These are phyloP conservation scores for Apis cerana DNA, from an alignment of 1,140 invertebrate genomes.

Conservation along the genomic window DNA sequence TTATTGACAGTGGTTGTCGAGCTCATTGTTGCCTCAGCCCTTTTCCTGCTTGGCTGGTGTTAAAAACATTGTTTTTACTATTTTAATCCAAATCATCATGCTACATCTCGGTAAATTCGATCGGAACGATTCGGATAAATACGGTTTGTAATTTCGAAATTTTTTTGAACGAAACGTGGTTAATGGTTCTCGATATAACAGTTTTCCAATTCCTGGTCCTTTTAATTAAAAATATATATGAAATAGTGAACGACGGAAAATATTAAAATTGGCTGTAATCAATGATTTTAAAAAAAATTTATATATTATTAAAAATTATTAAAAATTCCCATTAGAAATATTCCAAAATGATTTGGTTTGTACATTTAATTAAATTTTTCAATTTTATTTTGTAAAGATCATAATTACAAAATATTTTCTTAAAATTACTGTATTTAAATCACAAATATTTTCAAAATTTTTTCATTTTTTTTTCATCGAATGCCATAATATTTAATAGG, in stretches of 20 bases:
- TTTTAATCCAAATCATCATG: slow-evolving; percentile 8
- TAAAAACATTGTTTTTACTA: slow-evolving; percentile 11
- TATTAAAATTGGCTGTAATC: too few relatives aligned
- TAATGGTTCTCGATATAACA: background rate
- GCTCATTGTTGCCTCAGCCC: background rate
- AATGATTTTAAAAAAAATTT: too few relatives aligned
- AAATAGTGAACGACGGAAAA: background rate
- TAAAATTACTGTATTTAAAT: too few relatives aligned
- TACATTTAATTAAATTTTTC: too few relatives aligned
- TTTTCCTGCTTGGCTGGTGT: background rate
- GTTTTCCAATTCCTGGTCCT: background rate
- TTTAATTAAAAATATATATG: background rate
- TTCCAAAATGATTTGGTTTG: too few relatives aligned
- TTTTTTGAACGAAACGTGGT: background rate
- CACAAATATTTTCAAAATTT: too few relatives aligned
- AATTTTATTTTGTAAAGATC: too few relatives aligned
- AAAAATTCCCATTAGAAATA: too few relatives aligned
- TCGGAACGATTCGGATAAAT: background rate
- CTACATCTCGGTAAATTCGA: background rate
- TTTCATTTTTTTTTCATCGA: too few relatives aligned
- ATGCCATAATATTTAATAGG: too few relatives aligned
- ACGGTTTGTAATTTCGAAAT: background rate
- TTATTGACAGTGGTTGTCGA: background rate
- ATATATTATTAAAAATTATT: too few relatives aligned
- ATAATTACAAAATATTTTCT: too few relatives aligned